phyloP scores from a whole-genome alignment of 2,888 invertebrate genomes.

The Drosophila emarginata region DNA sequence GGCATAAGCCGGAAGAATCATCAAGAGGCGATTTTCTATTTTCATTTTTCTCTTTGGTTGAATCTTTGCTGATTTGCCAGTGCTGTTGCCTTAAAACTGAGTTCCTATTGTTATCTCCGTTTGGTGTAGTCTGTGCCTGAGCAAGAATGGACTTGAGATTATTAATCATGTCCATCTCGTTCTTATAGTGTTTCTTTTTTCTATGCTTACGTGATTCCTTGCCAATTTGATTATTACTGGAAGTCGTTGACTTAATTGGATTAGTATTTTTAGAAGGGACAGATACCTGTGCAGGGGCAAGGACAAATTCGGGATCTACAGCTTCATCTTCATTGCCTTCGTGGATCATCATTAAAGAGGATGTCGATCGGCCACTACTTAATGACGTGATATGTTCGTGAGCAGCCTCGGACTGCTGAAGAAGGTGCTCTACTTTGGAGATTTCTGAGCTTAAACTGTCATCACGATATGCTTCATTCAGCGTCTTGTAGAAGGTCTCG shows the following conservation, averaged over 20 bases:
- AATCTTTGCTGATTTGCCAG: neutral
- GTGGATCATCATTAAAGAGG: conserved; percentile 93
- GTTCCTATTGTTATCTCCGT: neutral
- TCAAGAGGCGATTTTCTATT: conserved; percentile 7
- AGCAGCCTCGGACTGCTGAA: conserved; percentile 59
- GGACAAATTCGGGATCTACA: neutral
- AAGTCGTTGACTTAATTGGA: neutral
- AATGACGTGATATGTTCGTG: conserved; percentile 47
- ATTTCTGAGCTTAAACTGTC: conserved; percentile 83
- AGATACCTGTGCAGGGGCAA: conserved; percentile 1
- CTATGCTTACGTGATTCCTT: conserved; percentile 73
- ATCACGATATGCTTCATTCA: conserved; percentile 94
- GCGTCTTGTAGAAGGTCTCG: conserved; percentile 93
- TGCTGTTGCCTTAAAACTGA: neutral
- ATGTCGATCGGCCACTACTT: conserved; percentile 75
- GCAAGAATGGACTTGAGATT: conserved; percentile 79
- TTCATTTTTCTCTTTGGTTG: neutral
- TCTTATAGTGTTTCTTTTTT: conserved; percentile 80
- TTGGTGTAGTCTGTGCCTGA: conserved; percentile 33
- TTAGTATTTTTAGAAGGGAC: neutral
- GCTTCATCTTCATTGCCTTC: conserved; percentile 90
- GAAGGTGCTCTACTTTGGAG: conserved; percentile 60
- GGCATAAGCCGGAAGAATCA: conserved; percentile 20
- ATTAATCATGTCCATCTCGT: conserved; percentile 82
- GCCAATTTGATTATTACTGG: conserved; percentile 2